phyloP scores from a whole-genome alignment of 92 coral and sea anemone genomes.

The Pocillopora grandis region DNA sequence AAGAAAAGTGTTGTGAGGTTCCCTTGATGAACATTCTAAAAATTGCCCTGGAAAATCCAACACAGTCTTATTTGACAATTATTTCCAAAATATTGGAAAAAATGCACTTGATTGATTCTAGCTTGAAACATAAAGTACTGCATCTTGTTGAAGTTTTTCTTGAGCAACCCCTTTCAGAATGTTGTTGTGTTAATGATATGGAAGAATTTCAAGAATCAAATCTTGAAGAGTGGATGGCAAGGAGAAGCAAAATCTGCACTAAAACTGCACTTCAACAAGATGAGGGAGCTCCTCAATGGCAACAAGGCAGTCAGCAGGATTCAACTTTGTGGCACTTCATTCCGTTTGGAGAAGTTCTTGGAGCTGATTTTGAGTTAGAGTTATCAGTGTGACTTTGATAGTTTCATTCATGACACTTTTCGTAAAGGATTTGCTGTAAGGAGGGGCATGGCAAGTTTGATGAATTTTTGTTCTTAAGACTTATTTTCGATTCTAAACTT shows the following conservation, averaged over 20 bases:
- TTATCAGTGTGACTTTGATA: neutral
- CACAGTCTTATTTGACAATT: conserved; percentile 22
- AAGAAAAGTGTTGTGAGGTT: conserved; percentile 23
- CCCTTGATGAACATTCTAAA: conserved; percentile 72
- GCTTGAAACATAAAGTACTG: conserved; percentile 49
- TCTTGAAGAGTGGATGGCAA: conserved; percentile 11
- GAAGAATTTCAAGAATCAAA: conserved; percentile 16
- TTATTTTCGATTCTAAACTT: too few relatives aligned
- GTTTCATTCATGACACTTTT: too few relatives aligned
- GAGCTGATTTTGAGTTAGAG: conserved; percentile 33
- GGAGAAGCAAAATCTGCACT: neutral
- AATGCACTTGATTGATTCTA: conserved; percentile 29
- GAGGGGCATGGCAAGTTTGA: too few relatives aligned
- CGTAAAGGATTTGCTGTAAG: too few relatives aligned
- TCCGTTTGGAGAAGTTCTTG: conserved; percentile 75
- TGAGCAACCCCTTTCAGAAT: neutral
- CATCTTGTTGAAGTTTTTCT: conserved; percentile 32
- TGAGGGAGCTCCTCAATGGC: conserved; percentile 36
- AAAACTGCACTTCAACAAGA: neutral
- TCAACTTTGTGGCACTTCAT: conserved; percentile 72
- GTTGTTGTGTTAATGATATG: neutral
- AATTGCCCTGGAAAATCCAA: conserved; percentile 52
- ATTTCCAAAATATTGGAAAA: conserved; percentile 60
- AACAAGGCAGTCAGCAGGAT: conserved; percentile 29
- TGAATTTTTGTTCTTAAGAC: too few relatives aligned